phyloP scores from a whole-genome alignment of 2,113 vertebrate genomes.

The Castor canadensis region DNA sequence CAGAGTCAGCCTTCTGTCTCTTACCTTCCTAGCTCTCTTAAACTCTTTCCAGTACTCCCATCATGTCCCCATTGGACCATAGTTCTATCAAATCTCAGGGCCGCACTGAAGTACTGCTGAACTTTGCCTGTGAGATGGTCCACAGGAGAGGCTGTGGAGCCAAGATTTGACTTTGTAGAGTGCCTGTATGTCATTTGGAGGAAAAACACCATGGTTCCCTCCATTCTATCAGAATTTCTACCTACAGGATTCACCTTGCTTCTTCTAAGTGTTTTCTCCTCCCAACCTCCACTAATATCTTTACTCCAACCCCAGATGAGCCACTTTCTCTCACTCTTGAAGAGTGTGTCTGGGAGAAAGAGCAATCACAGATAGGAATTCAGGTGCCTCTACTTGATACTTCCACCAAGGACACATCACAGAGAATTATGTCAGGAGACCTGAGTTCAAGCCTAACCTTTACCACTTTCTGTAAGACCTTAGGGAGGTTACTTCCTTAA shows the following conservation, averaged over 20 bases:
- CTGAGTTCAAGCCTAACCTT: not conserved
- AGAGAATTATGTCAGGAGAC: not conserved
- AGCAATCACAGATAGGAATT: not conserved
- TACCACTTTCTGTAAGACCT: not conserved
- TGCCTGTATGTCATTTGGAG: constrained; percentile 85
- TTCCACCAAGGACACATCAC: not conserved
- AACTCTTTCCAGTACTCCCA: constrained; percentile 73
- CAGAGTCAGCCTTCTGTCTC: not conserved
- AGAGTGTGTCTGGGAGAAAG: not conserved
- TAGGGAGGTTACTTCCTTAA: not conserved
- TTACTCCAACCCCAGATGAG: not conserved
- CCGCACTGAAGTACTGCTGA: constrained; percentile 84
- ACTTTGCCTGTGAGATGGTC: constrained; percentile 75
- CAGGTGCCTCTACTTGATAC: not conserved
- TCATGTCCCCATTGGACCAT: constrained; percentile 76
- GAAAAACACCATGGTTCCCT: not conserved
- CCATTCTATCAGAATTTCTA: not conserved
- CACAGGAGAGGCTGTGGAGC: constrained; percentile 51
- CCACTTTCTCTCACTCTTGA: not conserved
- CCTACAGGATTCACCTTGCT: not conserved
- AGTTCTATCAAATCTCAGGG: constrained; percentile 85
- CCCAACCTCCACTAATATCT: not conserved
- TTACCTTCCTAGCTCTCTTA: constrained; percentile 82
- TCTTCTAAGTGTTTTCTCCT: not conserved
- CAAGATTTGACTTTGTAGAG: constrained; percentile 84